A percentile compares a stretch with the other conserved stretches of the same genome.
These are phyloP conservation scores for Cirrhinus molitorella DNA, from an alignment of 2,797 vertebrate species.

Conservation along the genomic window DNA sequence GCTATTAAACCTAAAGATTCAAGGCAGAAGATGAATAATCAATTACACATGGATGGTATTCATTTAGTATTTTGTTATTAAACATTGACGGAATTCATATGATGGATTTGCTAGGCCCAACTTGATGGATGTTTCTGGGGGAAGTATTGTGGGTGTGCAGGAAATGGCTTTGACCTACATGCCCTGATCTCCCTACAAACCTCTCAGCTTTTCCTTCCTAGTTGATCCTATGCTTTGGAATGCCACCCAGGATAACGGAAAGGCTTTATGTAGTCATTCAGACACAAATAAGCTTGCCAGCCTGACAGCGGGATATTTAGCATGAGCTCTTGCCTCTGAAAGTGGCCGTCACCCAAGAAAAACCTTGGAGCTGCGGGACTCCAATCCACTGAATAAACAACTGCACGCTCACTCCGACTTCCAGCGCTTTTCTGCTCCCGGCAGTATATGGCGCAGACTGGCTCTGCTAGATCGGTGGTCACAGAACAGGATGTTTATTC, in stretches of 20 bases:
- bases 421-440: not conserved
- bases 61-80: not conserved
- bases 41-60: not conserved
- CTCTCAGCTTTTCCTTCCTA: slow-evolving; percentile 14
- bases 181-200: slow-evolving; percentile 39
- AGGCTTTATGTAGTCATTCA: not conserved
- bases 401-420: slow-evolving; percentile 14
- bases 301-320: slow-evolving; percentile 31
- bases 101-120: not conserved
- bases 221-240: slow-evolving; percentile 3
- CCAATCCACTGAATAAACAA: slow-evolving; percentile 39
- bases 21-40: not conserved
- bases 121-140: slow-evolving; percentile 16
- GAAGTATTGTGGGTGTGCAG: slow-evolving; percentile 43
- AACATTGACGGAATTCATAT: not conserved
- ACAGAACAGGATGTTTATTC: slow-evolving; percentile 43
- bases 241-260: slow-evolving; percentile 17
- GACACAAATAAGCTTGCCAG: slow-evolving; percentile 18
- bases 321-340: slow-evolving; percentile 31
- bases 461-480: slow-evolving; percentile 17
- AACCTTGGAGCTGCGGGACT: slow-evolving; percentile 32
- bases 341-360: slow-evolving; percentile 36
- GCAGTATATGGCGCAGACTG: not conserved
- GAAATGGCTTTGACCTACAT: slow-evolving; percentile 59
- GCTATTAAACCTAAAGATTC: not conserved